These are phyloP conservation scores for Stigmatopora argus DNA, from an alignment of 2,113 vertebrate species.

Conservation along the genomic window DNA sequence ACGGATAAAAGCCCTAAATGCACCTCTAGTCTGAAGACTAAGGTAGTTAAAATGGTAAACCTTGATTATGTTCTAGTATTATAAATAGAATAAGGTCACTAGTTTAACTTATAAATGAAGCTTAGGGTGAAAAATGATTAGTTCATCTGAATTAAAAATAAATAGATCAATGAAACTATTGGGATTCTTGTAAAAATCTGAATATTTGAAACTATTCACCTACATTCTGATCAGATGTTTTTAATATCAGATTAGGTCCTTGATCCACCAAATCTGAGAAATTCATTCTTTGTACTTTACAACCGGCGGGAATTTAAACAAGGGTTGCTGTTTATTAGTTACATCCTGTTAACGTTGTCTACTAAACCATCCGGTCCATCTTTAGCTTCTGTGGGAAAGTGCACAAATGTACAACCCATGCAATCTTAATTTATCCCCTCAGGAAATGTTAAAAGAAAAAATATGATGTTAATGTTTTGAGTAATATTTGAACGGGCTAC, in stretches of 20 bases:
- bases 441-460: background rate
- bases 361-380: background rate
- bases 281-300: background rate
- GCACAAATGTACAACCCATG: background rate
- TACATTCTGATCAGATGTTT: background rate
- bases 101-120: conserved; percentile 9
- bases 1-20: conserved; percentile 29
- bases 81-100: conserved; percentile 13
- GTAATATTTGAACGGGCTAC: conserved; percentile 13
- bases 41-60: background rate
- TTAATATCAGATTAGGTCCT: background rate
- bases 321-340: background rate
- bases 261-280: background rate
- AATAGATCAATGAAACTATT: no score
- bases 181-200: no score
- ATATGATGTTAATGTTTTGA: background rate
- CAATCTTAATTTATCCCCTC: background rate
- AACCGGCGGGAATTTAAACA: background rate
- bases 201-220: background rate
- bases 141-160: no score
- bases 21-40: conserved; percentile 1
- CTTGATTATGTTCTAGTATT: background rate
- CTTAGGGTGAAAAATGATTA: background rate
- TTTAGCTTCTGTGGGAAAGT: background rate
- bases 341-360: background rate